Base-by-base conservation (phyloP, 1,140 invertebrate species). In the Euura lappo region DNA sequence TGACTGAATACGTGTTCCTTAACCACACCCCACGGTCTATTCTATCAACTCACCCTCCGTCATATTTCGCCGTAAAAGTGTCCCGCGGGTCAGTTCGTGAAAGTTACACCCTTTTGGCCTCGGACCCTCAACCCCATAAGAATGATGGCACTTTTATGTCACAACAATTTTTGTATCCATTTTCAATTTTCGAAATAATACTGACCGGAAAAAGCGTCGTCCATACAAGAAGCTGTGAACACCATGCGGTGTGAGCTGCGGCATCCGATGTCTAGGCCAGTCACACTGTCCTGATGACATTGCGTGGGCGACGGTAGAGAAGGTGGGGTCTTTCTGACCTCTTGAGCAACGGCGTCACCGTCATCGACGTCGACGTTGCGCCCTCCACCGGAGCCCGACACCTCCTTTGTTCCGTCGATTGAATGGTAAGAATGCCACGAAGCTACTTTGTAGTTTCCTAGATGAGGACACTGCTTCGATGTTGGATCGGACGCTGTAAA, bases 231-330 rank as follows among this genome's bases (percentile, higher is more conserved):
- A 10, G 84, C 80, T 44, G 82, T 77, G 60, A 86, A 85, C 74
- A 86, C 84, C 85, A 87, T 86, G 60, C 84, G 78, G 76, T 87
- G 84, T 44, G 84, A 80, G 65, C 76, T 84, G 72, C 81, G 81
- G 78, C 86, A 87, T 69, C 86, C 86, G 71, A 87, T 85, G 72
- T 85, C 83, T 66, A 87, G 75, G 65, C 80, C 78, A 47, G 80
- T 81, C 65, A 86, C 75, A 46, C 80, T 84, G 42, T 77, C 79
- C 44, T 85, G 81, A 44, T 79, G 79, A 69, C 84, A 87, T 2
- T 79, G 80, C 6, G 74, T 80, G 2, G 42, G n/a, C 8, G 83
- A 81, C n/a, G 75, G 77, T 0, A 72, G 78, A 11, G 80, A 80
- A 68, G 81, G 72, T 10, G 76, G 79, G 10, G 79, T 79, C 11